phyloP scores from a whole-genome alignment of 1,140 invertebrate genomes.

The Akabosia matsudoensis region DNA sequence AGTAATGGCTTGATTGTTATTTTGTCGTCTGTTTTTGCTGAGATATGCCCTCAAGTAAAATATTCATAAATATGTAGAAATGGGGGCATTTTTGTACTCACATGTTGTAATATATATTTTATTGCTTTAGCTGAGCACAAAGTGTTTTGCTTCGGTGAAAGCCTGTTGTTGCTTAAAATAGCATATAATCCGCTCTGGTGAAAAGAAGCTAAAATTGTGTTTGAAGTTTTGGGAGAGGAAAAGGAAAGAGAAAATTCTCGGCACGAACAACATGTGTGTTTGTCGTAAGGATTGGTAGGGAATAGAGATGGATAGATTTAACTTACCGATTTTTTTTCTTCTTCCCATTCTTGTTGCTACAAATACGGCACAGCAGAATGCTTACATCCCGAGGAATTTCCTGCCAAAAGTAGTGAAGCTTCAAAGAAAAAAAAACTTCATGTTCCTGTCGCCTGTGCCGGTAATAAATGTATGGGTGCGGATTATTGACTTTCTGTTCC shows the following conservation, averaged over 20 bases:
- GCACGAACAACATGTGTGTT: neutral
- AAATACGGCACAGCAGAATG: neutral
- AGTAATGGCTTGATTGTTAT: neutral
- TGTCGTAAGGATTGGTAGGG: neutral
- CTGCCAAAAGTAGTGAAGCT: no score
- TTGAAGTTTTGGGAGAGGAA: neutral
- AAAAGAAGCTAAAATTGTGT: no score
- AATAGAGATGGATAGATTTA: neutral
- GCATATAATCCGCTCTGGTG: no score
- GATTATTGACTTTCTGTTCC: conserved; percentile 6
- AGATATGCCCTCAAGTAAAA: neutral
- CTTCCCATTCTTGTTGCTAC: neutral
- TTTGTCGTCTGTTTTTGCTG: neutral
- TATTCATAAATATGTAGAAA: neutral
- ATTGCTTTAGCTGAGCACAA: no score
- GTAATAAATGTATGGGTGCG: neutral
- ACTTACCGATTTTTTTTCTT: neutral
- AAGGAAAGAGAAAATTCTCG: neutral
- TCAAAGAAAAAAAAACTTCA: no score
- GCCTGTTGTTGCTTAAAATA: no score
- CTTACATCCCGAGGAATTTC: no score
- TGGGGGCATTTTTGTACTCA: neutral
- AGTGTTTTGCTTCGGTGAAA: no score
- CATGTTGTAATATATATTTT: no score
- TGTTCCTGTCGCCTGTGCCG: neutral